These are phyloP conservation scores for Drosophila meridiana DNA, from an alignment of 2,888 invertebrate genomes.

Conservation along the genomic window DNA sequence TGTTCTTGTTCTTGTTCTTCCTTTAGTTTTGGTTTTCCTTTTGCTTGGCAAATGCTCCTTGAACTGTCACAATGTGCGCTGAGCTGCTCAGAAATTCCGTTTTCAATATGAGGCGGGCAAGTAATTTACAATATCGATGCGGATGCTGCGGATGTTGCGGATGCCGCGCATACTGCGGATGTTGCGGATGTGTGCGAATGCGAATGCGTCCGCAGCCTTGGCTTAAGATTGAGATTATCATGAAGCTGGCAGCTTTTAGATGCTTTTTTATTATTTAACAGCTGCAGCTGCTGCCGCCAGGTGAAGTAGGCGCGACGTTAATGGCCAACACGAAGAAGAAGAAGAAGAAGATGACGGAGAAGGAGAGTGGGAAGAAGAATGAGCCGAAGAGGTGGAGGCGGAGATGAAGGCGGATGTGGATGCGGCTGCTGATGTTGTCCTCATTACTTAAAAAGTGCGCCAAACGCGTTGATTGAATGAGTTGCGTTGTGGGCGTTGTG, in stretches of 20 bases:
- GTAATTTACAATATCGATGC: constrained; percentile 69
- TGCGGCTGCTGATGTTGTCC: constrained; percentile 54
- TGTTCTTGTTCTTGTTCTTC: neutral
- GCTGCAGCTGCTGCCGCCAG: constrained; percentile 58
- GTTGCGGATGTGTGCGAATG: constrained; percentile 30
- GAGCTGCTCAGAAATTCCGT: constrained; percentile 26
- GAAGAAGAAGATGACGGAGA: neutral
- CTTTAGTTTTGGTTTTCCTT: neutral
- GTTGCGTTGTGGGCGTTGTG: constrained; percentile 21
- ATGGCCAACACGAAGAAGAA: neutral
- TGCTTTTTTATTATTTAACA: constrained; percentile 52
- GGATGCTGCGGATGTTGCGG: constrained; percentile 8
- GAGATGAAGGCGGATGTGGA: constrained; percentile 10
- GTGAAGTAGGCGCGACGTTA: constrained; percentile 23
- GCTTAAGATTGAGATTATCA: constrained; percentile 52
- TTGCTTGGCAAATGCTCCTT: constrained; percentile 4
- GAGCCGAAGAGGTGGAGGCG: neutral
- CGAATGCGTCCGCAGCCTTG: constrained; percentile 52
- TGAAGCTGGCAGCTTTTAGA: constrained; percentile 45
- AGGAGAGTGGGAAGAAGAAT: neutral
- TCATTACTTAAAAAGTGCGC: constrained; percentile 74
- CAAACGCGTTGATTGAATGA: constrained; percentile 70
- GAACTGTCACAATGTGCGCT: constrained; percentile 15
- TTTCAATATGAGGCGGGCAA: constrained; percentile 41
- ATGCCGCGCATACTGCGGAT: constrained; percentile 11